phyloP scores from a whole-genome alignment of 53 echinoderm and acorn worm genomes.

The Pentamera pediparva region DNA sequence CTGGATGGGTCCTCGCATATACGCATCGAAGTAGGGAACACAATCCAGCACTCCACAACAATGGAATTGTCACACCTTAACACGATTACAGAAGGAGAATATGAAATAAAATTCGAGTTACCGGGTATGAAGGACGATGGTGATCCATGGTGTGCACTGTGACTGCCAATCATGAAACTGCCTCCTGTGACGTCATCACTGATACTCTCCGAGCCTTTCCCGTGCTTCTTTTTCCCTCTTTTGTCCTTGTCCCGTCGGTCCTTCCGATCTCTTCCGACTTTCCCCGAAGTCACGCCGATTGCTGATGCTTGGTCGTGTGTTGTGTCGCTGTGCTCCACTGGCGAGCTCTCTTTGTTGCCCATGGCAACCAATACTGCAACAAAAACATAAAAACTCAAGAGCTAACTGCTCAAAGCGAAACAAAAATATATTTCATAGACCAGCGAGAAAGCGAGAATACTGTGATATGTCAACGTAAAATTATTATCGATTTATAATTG shows the following conservation, averaged over 20 bases:
- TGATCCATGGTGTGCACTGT: constrained; percentile 5
- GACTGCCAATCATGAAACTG: constrained; percentile 1
- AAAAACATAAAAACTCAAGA: neutral
- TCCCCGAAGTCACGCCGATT: constrained; percentile 34
- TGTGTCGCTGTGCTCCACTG: neutral
- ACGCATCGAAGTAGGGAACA: no score
- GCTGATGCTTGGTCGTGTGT: constrained; percentile 32
- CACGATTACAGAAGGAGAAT: neutral
- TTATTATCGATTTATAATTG: no score
- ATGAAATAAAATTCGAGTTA: neutral
- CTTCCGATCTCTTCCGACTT: constrained; percentile 39
- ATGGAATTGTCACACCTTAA: neutral
- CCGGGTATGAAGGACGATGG: constrained; percentile 2
- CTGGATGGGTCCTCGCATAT: no score
- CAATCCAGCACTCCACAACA: no score
- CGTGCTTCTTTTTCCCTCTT: constrained; percentile 36
- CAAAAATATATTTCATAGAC: no score
- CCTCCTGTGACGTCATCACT: neutral
- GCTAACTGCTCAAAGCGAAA: neutral
- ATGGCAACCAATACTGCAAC: neutral
- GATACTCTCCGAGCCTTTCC: neutral
- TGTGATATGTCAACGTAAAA: no score
- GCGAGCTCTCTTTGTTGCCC: constrained; percentile 20
- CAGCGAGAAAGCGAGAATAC: no score
- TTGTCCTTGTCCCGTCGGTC: constrained; percentile 56